Evolutionary conservation across 2,113 vertebrate genomes (phyloP), one percentile per base, ranked within the genome.

Genomic region (Petrocephalus microphthalmus): DNA sequence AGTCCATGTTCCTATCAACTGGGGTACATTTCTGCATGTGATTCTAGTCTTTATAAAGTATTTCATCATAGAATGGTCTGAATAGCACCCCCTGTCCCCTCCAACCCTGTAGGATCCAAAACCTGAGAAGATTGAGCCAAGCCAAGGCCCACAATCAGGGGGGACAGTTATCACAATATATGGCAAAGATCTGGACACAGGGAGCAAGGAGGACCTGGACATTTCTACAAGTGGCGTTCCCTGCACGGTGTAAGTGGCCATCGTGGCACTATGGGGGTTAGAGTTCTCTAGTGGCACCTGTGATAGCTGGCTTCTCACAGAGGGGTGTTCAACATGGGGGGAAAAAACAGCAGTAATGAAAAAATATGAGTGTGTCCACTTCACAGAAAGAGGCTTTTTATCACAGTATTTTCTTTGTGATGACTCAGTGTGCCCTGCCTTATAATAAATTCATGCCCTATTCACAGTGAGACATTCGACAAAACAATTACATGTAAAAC

Each of bases 121-220:
- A 20, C 97, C 97, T 0, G 22, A 1, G 2, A 2, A 0, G 0
- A 94, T 99, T 81, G 11, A 53, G 3, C 98, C 98, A 0, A 49
- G 3, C 6, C 96, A 92, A 89, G 98, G 98, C 19, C 97, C 97
- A 0, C 94, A 94, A 10, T 97, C 96, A 0, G 98, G 98, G 0
- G 98, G 98, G 37, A 99, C 98, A 0, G 88, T 91, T 0, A 94
- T 99, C 92, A 98, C 97, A 64, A 97, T 99, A 92, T 87, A 0
- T 0, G 98, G 98, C 52, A 25, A 29, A 0, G 11, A 96, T 88
- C 91, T 99, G 92, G 93, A 97, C 92, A 99, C 97, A 0, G 98
- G 97, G 11, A 96, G 96, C 8, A 94, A 93, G 91, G 95, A 96
- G 8, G 98, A 99, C 5, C 92, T 99, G 51, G 88, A 88, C 1